phyloP scores from a whole-genome alignment of 2,797 vertebrate genomes.

The Eutrigla gurnardus region DNA sequence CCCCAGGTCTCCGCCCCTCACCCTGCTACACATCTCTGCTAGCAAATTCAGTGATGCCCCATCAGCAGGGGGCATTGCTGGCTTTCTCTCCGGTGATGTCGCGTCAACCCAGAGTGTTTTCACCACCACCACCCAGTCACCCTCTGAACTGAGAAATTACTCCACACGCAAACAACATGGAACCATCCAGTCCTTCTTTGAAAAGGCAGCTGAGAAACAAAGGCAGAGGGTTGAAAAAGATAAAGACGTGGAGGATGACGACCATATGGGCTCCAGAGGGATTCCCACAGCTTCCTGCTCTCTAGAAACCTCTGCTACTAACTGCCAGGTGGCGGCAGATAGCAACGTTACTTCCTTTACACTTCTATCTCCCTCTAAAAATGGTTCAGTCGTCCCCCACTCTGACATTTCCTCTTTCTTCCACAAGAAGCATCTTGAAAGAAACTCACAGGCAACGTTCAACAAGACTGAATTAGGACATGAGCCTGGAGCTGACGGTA shows the following conservation, averaged over 20 bases:
- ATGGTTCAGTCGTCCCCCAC: background rate
- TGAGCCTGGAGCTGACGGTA: background rate
- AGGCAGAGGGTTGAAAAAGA: slow-evolving; percentile 47
- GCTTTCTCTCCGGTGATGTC: slow-evolving; percentile 86
- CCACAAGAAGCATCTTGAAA: slow-evolving; percentile 73
- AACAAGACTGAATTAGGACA: slow-evolving; percentile 22
- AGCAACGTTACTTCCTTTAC: background rate
- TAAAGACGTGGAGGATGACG: slow-evolving; percentile 34
- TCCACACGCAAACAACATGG: slow-evolving; percentile 78
- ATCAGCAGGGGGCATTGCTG: slow-evolving; percentile 84
- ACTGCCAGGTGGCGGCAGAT: slow-evolving; percentile 15
- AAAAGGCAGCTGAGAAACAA: slow-evolving; percentile 86
- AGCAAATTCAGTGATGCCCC: slow-evolving; percentile 88
- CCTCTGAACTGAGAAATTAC: slow-evolving; percentile 52
- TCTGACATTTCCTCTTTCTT: slow-evolving; percentile 79
- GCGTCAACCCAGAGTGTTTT: slow-evolving; percentile 69
- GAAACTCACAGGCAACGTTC: slow-evolving; percentile 7
- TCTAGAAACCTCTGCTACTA: slow-evolving; percentile 16
- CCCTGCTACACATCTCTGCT: slow-evolving; percentile 88
- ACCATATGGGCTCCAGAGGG: background rate
- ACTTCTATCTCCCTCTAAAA: slow-evolving; percentile 23
- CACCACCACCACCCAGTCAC: slow-evolving; percentile 26
- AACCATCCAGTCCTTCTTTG: slow-evolving; percentile 90
- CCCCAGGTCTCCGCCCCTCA: slow-evolving; percentile 91
- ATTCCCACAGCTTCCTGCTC: background rate